Conservation (phyloP, 2,113 vertebrate genomes). For the Mobula hypostoma region DNA sequence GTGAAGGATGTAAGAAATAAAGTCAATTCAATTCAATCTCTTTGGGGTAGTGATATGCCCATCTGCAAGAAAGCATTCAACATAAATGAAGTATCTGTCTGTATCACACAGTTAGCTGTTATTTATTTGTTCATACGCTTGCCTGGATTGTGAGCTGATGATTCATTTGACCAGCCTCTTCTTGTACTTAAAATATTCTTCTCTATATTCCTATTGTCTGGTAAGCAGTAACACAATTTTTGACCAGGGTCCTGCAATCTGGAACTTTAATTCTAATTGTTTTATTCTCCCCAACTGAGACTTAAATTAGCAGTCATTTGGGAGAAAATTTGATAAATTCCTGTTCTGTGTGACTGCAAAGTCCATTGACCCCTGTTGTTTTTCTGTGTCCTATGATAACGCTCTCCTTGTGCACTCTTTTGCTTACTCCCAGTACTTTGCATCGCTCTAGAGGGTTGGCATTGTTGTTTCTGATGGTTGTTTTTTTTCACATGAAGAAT, state of each 20-base stretch:
- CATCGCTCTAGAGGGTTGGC: background rate
- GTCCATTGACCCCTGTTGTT: background rate
- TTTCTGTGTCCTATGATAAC: background rate
- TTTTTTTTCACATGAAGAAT: conserved; percentile 1
- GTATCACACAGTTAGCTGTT: background rate
- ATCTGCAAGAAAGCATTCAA: too few species aligned
- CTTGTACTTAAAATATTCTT: background rate
- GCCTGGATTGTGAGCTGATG: background rate
- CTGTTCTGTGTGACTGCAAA: background rate
- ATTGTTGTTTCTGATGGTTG: conserved; percentile 17
- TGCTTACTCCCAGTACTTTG: background rate
- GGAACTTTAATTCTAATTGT: background rate
- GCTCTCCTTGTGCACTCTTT: background rate
- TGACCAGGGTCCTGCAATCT: background rate
- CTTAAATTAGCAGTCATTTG: background rate
- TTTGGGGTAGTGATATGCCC: background rate
- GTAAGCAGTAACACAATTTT: background rate
- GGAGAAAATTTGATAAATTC: background rate
- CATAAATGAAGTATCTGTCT: background rate
- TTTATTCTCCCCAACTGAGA: background rate
- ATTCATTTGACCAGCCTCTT: background rate
- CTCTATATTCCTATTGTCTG: background rate
- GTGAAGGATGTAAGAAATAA: too few species aligned
- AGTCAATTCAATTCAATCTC: background rate
- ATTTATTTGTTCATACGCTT: background rate